Evolutionary conservation across 2,113 vertebrate genomes (phyloP), one percentile per base, ranked within the genome.

Genomic region (Cyanoramphus novaezelandiae): DNA sequence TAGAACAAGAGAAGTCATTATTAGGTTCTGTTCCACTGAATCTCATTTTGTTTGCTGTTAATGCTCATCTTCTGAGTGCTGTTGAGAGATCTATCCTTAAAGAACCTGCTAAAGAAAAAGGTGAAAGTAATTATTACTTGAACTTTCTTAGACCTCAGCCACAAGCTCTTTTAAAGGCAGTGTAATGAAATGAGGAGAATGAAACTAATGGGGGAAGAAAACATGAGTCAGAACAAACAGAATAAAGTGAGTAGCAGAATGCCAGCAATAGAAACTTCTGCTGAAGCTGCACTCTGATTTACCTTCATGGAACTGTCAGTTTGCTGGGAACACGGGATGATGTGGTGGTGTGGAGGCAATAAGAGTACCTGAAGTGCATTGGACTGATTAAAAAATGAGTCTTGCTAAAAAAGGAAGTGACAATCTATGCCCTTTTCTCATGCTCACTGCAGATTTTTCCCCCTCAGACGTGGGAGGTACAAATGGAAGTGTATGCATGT

Each of bases 221-320:
- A 93, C 88, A 79, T 89, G 91, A 96, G 90, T 97, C 94, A 87
- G 96, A 97, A 97, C 97, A 96, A 97, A 96, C 28, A 97, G 91
- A 95, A 92, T 94, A 88, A 17, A 92, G 33, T 92, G 88, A 97
- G 62, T 72, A 93, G 89, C 78, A 93, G 82, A 87, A 91, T 95
- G 87, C 90, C 95, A 93, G 23, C 79, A 84, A 13, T 43, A 74
- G 96, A 97, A 85, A 96, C 78, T 95, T 97, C 87, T 96, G 93
- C 95, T 97, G 94, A 97, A 94, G 89, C 80, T 82, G 37, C n/a
- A 5, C 13, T 91, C 41, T 28, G 39, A 0, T 59, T 84, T 52
- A 8, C 47, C 12, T 82, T 68, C 52, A 14, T 46, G 28, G 43
- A 83, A 28, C 10, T 21, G 44, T 84, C 60, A 64, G 37, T 76